phyloP scores from a whole-genome alignment of 2,797 vertebrate genomes.

The Mycteria americana region DNA sequence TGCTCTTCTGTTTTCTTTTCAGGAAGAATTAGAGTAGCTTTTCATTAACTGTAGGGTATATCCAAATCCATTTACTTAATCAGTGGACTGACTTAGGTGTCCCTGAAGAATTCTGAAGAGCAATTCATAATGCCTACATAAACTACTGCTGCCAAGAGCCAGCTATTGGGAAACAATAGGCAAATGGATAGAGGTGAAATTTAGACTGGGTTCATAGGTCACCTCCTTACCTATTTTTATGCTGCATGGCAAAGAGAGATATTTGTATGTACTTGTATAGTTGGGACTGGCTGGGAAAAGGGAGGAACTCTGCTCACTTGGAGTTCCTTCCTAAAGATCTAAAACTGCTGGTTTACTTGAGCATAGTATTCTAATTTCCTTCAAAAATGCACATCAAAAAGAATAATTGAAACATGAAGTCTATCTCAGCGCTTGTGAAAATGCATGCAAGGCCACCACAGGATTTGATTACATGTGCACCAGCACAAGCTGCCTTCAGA shows the following conservation, averaged over 20 bases:
- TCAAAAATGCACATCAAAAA: constrained; percentile 26
- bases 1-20: background rate
- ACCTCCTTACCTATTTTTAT: background rate
- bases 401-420: constrained; percentile 25
- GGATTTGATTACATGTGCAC: constrained; percentile 13
- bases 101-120: background rate
- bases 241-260: background rate
- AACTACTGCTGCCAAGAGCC: background rate
- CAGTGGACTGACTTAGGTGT: background rate
- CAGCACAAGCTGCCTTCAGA: constrained; percentile 15
- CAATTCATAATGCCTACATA: background rate
- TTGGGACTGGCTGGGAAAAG: background rate
- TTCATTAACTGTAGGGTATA: background rate
- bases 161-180: background rate
- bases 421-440: background rate
- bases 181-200: background rate
- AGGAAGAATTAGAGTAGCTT: background rate
- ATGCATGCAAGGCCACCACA: constrained; percentile 5
- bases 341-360: background rate
- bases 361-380: constrained; percentile 14
- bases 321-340: background rate
- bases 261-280: background rate
- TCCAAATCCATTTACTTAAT: background rate
- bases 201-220: background rate
- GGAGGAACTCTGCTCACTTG: background rate